A percentile compares a stretch with the other conserved stretches of the same genome.
These are phyloP conservation scores for Leuciscus waleckii DNA, from an alignment of 2,797 vertebrate species.

Conservation along the genomic window DNA sequence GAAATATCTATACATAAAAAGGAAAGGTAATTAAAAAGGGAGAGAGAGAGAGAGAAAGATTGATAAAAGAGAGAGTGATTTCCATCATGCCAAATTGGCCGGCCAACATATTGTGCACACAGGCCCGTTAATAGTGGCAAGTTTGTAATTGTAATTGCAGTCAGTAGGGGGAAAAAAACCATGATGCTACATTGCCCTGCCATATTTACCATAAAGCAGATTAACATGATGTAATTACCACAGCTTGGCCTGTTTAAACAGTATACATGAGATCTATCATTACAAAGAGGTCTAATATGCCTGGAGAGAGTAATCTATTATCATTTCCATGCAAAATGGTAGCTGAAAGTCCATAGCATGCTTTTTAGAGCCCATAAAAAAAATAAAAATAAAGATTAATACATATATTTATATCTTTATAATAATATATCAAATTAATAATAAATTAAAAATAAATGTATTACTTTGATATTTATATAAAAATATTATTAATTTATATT, in stretches of 20 bases:
- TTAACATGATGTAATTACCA: constrained; percentile 78
- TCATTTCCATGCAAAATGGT: background rate
- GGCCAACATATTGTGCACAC: constrained; percentile 69
- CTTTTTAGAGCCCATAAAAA: background rate
- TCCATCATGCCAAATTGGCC: constrained; percentile 73
- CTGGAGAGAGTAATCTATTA: constrained; percentile 3
- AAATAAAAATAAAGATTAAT: background rate
- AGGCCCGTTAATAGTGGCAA: constrained; percentile 61
- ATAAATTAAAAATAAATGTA: no score
- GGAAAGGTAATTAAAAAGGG: constrained; percentile 71
- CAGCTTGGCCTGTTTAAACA: constrained; percentile 73
- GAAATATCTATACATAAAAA: constrained; percentile 65
- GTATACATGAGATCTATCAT: constrained; percentile 71
- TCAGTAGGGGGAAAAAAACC: constrained; percentile 62
- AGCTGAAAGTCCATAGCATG: background rate
- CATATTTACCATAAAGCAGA: constrained; percentile 76
- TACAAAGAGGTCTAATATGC: constrained; percentile 49
- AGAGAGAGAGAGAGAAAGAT: background rate
- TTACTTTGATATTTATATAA: no score
- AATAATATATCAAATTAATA: no score
- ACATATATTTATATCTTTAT: no score
- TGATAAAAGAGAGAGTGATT: background rate
- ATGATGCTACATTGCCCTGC: constrained; percentile 65
- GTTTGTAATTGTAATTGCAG: constrained; percentile 74
- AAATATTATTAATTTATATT: no score